phyloP scores from a whole-genome alignment of 2,113 vertebrate species.

The Zosterops borbonicus region DNA sequence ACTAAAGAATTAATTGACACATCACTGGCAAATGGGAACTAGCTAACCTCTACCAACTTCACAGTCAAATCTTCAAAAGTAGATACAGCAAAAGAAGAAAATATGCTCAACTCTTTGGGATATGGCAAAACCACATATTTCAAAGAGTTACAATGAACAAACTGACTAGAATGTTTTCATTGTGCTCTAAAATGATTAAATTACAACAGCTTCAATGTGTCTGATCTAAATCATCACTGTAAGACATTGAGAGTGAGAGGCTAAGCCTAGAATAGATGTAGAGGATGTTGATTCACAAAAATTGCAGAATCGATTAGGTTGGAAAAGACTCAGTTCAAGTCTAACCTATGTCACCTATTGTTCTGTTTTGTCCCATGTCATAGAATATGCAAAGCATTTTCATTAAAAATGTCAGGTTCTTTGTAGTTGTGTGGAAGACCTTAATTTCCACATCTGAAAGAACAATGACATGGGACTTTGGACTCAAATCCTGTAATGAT shows the following conservation, averaged over 20 bases:
- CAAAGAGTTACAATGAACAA: background rate
- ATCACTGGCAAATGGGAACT: background rate
- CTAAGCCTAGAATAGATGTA: background rate
- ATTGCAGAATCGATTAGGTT: background rate
- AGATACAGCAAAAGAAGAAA: background rate
- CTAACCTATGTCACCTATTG: background rate
- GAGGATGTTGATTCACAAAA: background rate
- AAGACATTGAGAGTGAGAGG: background rate
- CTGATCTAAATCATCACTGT: background rate
- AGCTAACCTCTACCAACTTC: background rate
- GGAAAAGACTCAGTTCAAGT: background rate
- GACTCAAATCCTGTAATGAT: background rate
- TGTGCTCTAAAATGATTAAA: background rate
- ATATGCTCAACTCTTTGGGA: background rate
- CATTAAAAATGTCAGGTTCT: background rate
- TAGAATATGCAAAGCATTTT: background rate
- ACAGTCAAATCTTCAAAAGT: background rate
- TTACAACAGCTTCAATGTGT: background rate
- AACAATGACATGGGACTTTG: background rate
- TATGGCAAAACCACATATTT: rapidly evolving
- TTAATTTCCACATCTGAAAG: background rate
- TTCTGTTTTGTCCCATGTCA: background rate
- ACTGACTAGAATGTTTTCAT: background rate
- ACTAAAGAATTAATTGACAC: background rate
- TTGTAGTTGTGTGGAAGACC: background rate